These are phyloP conservation scores for Chascanopsetta lugubris DNA, from an alignment of 2,113 vertebrate genomes.

Conservation along the genomic window DNA sequence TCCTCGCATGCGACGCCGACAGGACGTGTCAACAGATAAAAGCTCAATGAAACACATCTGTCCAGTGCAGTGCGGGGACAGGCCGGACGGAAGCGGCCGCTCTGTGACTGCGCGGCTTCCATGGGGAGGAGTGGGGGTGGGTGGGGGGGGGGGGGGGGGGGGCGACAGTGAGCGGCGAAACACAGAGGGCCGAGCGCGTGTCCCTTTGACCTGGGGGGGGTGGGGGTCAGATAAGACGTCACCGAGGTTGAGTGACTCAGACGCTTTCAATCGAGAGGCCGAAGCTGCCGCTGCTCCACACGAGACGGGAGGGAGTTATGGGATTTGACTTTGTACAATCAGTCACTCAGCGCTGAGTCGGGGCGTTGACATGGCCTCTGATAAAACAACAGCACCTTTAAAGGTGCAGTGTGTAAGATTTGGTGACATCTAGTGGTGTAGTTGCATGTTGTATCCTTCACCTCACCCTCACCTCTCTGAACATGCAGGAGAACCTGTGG, in stretches of 20 bases:
- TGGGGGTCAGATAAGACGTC: conserved; percentile 59
- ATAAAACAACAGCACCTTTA: too few species aligned
- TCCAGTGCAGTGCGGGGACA: conserved; percentile 32
- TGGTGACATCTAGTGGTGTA: too few species aligned
- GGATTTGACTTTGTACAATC: conserved; percentile 25
- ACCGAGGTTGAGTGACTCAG: conserved; percentile 47
- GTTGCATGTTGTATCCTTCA: too few species aligned
- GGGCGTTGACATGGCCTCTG: too few species aligned
- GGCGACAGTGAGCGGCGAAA: background rate
- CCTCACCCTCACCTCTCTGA: too few species aligned
- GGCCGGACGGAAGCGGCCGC: conserved; percentile 12
- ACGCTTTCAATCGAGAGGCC: conserved; percentile 41
- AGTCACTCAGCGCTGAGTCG: conserved; percentile 2
- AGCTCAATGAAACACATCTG: conserved; percentile 63
- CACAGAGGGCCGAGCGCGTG: conserved; percentile 13
- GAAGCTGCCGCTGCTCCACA: conserved; percentile 6
- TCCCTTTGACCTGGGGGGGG: conserved; percentile 35
- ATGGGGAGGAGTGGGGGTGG: background rate
- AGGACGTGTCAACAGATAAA: conserved; percentile 58
- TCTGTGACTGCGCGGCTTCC: background rate
- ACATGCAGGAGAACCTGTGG: too few species aligned
- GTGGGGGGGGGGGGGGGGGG: too few species aligned
- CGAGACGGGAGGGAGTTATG: conserved; percentile 30
- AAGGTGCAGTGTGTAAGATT: too few species aligned
- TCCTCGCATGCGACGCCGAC: conserved; percentile 53